phyloP scores from a whole-genome alignment of 1,140 invertebrate genomes.

The Caerostris darwini region DNA sequence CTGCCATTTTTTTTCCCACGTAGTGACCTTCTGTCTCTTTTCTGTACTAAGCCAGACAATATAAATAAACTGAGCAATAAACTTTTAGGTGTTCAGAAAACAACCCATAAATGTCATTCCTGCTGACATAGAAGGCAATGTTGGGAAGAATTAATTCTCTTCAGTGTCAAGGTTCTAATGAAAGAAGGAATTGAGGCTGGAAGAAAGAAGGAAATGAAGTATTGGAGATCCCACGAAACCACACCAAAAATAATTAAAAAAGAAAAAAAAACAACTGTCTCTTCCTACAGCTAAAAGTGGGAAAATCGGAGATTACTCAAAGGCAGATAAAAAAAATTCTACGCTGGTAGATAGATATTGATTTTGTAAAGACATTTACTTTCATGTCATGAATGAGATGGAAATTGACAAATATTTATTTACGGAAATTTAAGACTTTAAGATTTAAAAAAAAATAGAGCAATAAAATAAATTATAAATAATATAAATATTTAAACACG shows the following conservation, averaged over 20 bases:
- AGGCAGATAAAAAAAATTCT: neutral
- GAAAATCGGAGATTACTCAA: slow-evolving; percentile 9
- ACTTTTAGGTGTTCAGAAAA: neutral
- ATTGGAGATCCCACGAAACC: slow-evolving; percentile 9
- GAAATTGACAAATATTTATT: neutral
- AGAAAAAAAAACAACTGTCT: neutral
- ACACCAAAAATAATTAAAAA: neutral
- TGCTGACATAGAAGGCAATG: slow-evolving; percentile 23
- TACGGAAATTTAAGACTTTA: neutral
- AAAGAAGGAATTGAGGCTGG: slow-evolving; percentile 1
- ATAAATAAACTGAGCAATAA: slow-evolving; percentile 22
- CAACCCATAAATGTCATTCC: slow-evolving; percentile 49
- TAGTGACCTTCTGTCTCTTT: neutral
- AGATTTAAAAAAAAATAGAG: no score
- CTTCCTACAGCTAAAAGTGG: neutral
- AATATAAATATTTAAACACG: no score
- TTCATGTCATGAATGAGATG: neutral
- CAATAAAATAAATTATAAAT: no score
- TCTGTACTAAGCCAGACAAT: neutral
- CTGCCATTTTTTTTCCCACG: neutral
- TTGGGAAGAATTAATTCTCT: slow-evolving; percentile 45
- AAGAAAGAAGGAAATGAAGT: slow-evolving; percentile 39
- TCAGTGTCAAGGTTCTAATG: slow-evolving; percentile 23
- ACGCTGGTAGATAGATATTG: neutral
- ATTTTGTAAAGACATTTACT: slow-evolving; percentile 5